Base-by-base conservation (phyloP, 2,888 invertebrate species). In the Carcina quercana region DNA sequence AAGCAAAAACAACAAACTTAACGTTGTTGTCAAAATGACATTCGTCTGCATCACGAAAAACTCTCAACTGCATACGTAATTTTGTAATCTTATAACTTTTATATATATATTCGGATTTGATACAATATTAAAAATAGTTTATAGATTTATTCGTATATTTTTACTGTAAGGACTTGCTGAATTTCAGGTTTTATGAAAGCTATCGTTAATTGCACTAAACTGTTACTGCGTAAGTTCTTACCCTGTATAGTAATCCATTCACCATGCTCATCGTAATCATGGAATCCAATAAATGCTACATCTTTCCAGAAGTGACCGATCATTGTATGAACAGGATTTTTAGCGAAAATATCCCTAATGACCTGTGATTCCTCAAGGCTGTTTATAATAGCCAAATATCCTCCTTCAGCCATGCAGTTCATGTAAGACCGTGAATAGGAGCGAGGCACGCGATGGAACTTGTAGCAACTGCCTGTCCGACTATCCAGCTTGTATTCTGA, bases 391-490 rank as follows among this genome's bases (percentile, higher is more conserved):
- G 47, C 53, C 14, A 71, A 50, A 38, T 71, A 37, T 0, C 54
- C 67, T 5, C 66, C 66, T 35, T 72, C 72, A 0, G 61, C 62
- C 2, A 50, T 33, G 27, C 72, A 72, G 1, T 59, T 41, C 52
- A 65, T 59, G 45, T 50, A 56, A 0, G 69, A 72, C 0, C 61
- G 42, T 0, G 58, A 45, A 57, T 64, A 72, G 3, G 49, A 50
- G 2, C 56, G 45, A 1, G 63, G 57, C 1, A 45, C 37, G 1
- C 30, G 36, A 38, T 71, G 70, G 40, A 68, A 63, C 40, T 73
- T 72, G 43, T 73, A 73, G 31, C 72, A 72, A 13, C 44, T 61
- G 1, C 57, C 50, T 0, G 70, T 69, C 7, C 54, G 37, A 0
- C 19, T 2, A 6, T 67, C 58, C 1, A 53, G 17, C 0, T 2